phyloP scores from a whole-genome alignment of 1,140 invertebrate genomes.

The Tetraneura akinire region DNA sequence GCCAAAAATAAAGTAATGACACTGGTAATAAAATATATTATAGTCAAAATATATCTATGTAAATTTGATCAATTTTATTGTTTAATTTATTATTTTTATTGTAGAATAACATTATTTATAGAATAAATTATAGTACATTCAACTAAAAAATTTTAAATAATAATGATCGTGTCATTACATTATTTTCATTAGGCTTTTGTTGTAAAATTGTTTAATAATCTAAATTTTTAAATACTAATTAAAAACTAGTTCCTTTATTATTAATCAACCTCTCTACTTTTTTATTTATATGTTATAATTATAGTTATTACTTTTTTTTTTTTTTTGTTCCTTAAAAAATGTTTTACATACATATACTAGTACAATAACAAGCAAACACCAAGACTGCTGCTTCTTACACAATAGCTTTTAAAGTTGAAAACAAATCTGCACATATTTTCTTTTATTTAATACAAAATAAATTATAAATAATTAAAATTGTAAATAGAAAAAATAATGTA shows the following conservation, averaged over 20 bases:
- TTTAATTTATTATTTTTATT: too few species aligned
- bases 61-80: too few species aligned
- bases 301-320: not conserved
- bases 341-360: constrained; percentile 21
- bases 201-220: constrained; percentile 10
- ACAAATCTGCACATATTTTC: constrained; percentile 31
- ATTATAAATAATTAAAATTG: not conserved
- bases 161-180: not conserved
- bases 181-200: constrained; percentile 6
- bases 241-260: constrained; percentile 49
- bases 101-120: too few species aligned
- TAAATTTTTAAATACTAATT: constrained; percentile 5
- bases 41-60: not conserved
- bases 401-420: constrained; percentile 36
- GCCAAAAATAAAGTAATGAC: constrained; percentile 1
- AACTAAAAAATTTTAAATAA: too few species aligned
- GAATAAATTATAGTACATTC: too few species aligned
- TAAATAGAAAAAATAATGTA: constrained; percentile 29
- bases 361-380: constrained; percentile 45
- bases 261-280: constrained; percentile 18
- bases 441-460: constrained; percentile 27
- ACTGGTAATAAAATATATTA: constrained; percentile 22
- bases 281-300: constrained; percentile 33
- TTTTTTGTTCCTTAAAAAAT: constrained; percentile 39
- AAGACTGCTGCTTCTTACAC: constrained; percentile 49